Conservation (phyloP, 2,113 vertebrate species). For the Lynx canadensis region DNA sequence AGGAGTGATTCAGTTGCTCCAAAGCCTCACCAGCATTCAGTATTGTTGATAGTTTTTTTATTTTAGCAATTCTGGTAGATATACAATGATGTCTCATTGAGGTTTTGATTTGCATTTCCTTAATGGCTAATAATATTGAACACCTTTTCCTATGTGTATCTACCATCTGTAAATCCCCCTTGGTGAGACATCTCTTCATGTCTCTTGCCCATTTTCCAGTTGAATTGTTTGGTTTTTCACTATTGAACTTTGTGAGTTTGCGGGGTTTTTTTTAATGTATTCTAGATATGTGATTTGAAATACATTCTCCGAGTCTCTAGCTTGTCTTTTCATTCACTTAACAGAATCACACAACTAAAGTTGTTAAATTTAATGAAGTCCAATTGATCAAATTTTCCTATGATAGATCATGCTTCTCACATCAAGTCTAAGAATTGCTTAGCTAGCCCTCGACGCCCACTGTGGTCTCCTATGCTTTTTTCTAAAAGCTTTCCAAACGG, state of each 20-base stretch:
- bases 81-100: background rate
- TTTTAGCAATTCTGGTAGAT: background rate
- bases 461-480: background rate
- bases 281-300: background rate
- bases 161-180: background rate
- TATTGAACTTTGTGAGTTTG: background rate
- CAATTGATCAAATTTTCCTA: background rate
- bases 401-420: background rate
- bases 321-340: background rate
- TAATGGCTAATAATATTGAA: conserved; percentile 4
- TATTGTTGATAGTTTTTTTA: background rate
- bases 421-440: background rate
- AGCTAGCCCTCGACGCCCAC: background rate
- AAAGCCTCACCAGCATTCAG: background rate
- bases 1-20: background rate
- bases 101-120: background rate
- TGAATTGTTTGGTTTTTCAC: background rate
- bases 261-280: background rate
- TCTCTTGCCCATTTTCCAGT: background rate
- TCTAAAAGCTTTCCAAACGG: background rate
- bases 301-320: background rate
- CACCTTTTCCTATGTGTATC: background rate
- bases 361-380: background rate
- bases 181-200: background rate
- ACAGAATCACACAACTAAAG: background rate